These are phyloP conservation scores for Strix aluco DNA, from an alignment of 2,113 vertebrate species.

Conservation along the genomic window DNA sequence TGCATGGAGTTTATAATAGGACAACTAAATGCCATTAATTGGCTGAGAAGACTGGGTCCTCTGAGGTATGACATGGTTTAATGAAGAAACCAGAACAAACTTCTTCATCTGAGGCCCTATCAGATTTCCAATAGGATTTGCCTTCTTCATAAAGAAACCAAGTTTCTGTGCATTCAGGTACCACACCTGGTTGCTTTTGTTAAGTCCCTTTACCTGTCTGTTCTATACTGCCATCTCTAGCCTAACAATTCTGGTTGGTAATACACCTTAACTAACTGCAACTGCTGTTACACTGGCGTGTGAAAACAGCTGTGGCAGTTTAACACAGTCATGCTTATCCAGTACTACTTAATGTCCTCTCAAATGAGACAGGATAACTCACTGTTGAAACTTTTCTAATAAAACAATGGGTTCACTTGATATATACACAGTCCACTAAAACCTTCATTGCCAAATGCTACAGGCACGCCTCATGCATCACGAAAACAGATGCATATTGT, in stretches of 20 bases:
- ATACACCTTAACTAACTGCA: not conserved
- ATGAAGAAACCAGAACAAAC: not conserved
- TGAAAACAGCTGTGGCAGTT: not conserved
- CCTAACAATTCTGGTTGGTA: not conserved
- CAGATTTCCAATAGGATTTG: not conserved
- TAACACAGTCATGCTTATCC: not conserved
- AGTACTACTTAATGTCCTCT: not conserved
- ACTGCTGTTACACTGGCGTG: not conserved
- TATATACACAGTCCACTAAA: not conserved
- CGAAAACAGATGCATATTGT: not conserved
- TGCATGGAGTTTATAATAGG: not conserved
- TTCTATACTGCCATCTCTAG: not conserved
- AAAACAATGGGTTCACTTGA: not conserved
- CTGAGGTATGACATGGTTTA: not conserved
- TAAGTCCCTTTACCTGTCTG: not conserved
- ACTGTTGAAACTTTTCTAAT: not conserved
- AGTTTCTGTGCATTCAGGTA: not conserved
- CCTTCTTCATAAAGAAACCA: not conserved
- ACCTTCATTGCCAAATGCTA: not conserved
- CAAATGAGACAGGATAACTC: not conserved
- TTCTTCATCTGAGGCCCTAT: not conserved
- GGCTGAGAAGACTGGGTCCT: not conserved
- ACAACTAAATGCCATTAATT: not conserved
- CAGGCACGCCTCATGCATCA: not conserved
- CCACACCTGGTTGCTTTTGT: not conserved